Base-by-base conservation (phyloP, 2,113 vertebrate species). In the Condylura cristata region DNA sequence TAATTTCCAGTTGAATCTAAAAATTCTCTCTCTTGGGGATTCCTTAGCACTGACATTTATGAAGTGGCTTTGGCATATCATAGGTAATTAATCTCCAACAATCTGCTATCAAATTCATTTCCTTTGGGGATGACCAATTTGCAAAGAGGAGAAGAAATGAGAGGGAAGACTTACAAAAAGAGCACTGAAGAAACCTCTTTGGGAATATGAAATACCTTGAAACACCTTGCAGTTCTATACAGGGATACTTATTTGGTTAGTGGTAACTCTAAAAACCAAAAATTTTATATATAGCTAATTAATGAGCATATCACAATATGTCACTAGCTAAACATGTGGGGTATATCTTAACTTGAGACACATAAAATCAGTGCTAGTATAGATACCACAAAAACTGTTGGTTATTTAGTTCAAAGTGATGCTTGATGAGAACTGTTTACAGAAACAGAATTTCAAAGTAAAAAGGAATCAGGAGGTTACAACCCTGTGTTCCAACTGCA, bases 1-100 rank as follows among this genome's bases (percentile, higher is more conserved):
- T 95, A 96, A 97, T 96, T 96, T 97, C 87, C 61, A 96, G 68
- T 95, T 95, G 78, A 89, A 95, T 92, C 53, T 86, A 89, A 96
- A 93, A 95, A 93, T 96, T 93, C 68, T 79, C 53, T 94, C 96
- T 94, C 68, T 88, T 78, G 91, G 85, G 96, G 61, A 94, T 84
- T 91, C 96, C 74, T 74, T 48, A 51, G 70, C 65, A 96, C 37
- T 97, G 91, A 96, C 94, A 97, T 68, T 89, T 89, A 53, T 44
- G 65, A 96, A 60, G 93, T 96, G 88, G 88, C 41, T 74, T 85
- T 97, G 93, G 94, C 88, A 79, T 96, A 91, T 96, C 90, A 95
- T 85, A 96, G 51, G 66, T 96, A 91, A 97, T 93, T 97, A 78
- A 96, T 96, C 83, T 96, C 86, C 72, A 48, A 95, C 37, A 80